Percentiles rank a stretch among this genome's conserved stretches.
phyloP scores from a whole-genome alignment of 2,797 vertebrate genomes.

The Todus mexicanus region DNA sequence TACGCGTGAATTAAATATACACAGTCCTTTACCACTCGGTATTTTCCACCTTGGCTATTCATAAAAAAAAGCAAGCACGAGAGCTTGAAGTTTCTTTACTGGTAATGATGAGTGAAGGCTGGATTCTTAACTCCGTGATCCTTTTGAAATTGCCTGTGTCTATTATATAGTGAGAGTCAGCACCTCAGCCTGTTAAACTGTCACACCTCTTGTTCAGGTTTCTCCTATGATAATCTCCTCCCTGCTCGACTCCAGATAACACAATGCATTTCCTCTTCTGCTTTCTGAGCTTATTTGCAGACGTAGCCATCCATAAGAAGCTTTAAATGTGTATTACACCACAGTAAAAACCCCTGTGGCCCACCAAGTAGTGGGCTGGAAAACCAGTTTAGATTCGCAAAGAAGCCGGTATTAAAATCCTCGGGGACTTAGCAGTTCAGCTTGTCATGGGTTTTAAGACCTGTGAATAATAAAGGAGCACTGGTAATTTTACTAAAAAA shows the following conservation, averaged over 20 bases:
- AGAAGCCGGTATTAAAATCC: constrained; percentile 64
- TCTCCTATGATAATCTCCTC: constrained; percentile 1
- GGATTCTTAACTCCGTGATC: neutral
- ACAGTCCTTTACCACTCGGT: neutral
- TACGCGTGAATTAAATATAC: neutral
- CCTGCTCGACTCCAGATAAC: constrained; percentile 12
- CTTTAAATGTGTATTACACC: constrained; percentile 67
- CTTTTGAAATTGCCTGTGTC: neutral
- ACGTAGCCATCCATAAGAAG: constrained; percentile 52
- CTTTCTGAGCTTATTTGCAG: constrained; percentile 51
- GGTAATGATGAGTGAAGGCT: neutral
- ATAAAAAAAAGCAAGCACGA: neutral
- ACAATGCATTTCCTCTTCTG: neutral
- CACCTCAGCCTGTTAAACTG: constrained; percentile 13
- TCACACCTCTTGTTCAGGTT: neutral
- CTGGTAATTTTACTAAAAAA: constrained; percentile 72
- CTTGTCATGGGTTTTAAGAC: constrained; percentile 60
- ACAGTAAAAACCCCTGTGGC: constrained; percentile 25
- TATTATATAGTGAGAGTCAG: neutral
- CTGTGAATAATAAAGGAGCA: constrained; percentile 66
- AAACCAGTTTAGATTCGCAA: constrained; percentile 76
- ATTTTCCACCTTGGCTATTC: neutral
- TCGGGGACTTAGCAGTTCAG: constrained; percentile 32
- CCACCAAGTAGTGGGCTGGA: constrained; percentile 69
- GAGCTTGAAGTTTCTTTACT: neutral